Percentiles rank a stretch among this genome's conserved stretches.
These are phyloP conservation scores for honey bee (Apis mellifera) DNA, from an alignment of 1,140 invertebrate genomes.

Conservation along the genomic window DNA sequence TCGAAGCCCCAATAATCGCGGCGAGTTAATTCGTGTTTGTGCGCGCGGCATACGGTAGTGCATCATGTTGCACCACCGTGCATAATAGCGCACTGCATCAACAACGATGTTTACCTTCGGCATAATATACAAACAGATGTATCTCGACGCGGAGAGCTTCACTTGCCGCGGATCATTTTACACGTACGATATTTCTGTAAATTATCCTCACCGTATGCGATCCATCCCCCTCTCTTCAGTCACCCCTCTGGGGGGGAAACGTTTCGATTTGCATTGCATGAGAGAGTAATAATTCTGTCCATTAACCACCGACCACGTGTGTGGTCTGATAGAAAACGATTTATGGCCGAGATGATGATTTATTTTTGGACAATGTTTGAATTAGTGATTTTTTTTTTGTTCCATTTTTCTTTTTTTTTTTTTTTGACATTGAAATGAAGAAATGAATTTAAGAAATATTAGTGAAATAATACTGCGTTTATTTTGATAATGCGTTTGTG, in stretches of 20 bases:
- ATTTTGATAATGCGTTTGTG: too few relatives aligned
- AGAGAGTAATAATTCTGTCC: constrained; percentile 3
- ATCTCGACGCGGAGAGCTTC: background rate
- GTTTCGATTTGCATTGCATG: background rate
- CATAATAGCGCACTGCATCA: constrained; percentile 43
- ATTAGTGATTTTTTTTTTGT: too few relatives aligned
- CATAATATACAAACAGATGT: constrained; percentile 41
- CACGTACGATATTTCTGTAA: constrained; percentile 35
- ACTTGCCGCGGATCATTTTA: constrained; percentile 38
- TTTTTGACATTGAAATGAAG: background rate
- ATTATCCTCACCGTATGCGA: constrained; percentile 16
- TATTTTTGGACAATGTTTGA: background rate
- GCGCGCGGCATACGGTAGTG: background rate
- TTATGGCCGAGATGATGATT: background rate
- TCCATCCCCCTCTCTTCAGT: too few relatives aligned
- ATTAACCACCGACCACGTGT: constrained; percentile 6
- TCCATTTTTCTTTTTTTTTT: too few relatives aligned
- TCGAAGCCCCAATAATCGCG: constrained; percentile 36
- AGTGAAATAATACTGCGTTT: background rate
- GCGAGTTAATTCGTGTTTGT: constrained; percentile 45
- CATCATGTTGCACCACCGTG: background rate
- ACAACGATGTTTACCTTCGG: constrained; percentile 40
- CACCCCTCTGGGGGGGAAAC: background rate
- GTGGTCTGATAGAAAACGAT: background rate
- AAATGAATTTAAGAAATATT: background rate